A percentile compares a stretch with the other conserved stretches of the same genome.
phyloP scores from a whole-genome alignment of 2,888 invertebrate genomes.

The Sipha maydis region DNA sequence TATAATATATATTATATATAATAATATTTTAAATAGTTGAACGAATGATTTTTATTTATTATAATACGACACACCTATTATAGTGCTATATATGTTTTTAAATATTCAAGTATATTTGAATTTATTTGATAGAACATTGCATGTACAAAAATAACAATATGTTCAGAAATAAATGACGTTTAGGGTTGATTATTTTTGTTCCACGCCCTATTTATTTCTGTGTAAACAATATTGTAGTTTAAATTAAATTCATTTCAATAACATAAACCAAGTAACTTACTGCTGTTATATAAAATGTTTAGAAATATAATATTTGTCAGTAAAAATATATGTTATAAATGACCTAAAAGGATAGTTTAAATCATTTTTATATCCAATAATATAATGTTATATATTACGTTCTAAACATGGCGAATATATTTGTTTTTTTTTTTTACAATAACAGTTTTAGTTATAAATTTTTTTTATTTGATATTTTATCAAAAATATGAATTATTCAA shows the following conservation, averaged over 20 bases:
- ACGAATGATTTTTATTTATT: background rate
- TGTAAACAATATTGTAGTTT: background rate
- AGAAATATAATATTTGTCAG: constrained; percentile 8
- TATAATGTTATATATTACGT: background rate
- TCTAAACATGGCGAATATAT: background rate
- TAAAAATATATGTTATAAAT: background rate
- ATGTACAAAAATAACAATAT: constrained; percentile 22
- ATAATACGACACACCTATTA: background rate
- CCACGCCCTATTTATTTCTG: background rate
- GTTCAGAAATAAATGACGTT: background rate
- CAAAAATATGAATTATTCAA: no score
- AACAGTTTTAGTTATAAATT: no score
- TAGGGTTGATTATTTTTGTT: constrained; percentile 11
- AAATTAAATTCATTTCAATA: constrained; percentile 41
- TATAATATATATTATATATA: background rate
- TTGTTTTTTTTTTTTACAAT: no score
- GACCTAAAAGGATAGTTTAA: background rate
- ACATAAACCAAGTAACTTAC: background rate
- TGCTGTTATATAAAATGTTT: background rate
- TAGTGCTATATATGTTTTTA: background rate
- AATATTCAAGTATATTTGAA: constrained; percentile 1
- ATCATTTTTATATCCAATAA: background rate
- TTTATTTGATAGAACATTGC: background rate
- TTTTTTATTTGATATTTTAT: no score
- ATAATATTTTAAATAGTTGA: background rate